These are phyloP conservation scores for Melanostoma scalare DNA, from an alignment of 2,888 invertebrate species.

Conservation along the genomic window DNA sequence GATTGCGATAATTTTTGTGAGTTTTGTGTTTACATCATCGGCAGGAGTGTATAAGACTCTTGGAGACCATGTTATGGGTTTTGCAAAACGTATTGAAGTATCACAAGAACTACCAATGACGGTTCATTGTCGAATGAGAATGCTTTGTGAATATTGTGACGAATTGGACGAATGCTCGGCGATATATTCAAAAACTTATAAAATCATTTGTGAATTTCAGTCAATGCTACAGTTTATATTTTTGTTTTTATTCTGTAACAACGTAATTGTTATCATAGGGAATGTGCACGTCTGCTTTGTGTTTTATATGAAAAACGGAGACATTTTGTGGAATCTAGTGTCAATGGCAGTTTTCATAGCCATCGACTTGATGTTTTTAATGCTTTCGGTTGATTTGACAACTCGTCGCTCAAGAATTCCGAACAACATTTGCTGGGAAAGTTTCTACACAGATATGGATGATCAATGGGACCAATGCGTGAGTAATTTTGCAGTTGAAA, in stretches of 20 bases:
- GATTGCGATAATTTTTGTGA: not conserved
- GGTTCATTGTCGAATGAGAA: slow-evolving; percentile 75
- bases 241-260: slow-evolving; percentile 77
- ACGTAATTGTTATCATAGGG: slow-evolving; percentile 76
- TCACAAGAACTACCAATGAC: slow-evolving; percentile 52
- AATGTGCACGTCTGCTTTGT: slow-evolving; percentile 76
- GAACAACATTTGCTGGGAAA: slow-evolving; percentile 75
- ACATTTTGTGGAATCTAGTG: slow-evolving; percentile 72
- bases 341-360: slow-evolving; percentile 74
- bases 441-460: slow-evolving; percentile 77
- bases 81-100: not conserved
- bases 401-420: slow-evolving; percentile 75
- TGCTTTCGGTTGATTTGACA: slow-evolving; percentile 76
- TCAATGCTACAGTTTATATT: slow-evolving; percentile 76
- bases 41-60: slow-evolving; percentile 5
- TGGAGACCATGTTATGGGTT: not conserved
- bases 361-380: slow-evolving; percentile 75
- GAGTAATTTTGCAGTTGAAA: slow-evolving; percentile 54
- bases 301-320: slow-evolving; percentile 66
- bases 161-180: slow-evolving; percentile 75
- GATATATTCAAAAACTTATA: slow-evolving; percentile 76
- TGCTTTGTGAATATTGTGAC: slow-evolving; percentile 77
- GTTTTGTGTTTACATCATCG: not conserved
- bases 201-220: slow-evolving; percentile 74
- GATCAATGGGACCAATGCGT: slow-evolving; percentile 78